Percentiles rank a stretch among this genome's conserved stretches.
Evolutionary conservation across 2,797 vertebrate genomes (phyloP).

Genomic region (Hirundo rustica): DNA sequence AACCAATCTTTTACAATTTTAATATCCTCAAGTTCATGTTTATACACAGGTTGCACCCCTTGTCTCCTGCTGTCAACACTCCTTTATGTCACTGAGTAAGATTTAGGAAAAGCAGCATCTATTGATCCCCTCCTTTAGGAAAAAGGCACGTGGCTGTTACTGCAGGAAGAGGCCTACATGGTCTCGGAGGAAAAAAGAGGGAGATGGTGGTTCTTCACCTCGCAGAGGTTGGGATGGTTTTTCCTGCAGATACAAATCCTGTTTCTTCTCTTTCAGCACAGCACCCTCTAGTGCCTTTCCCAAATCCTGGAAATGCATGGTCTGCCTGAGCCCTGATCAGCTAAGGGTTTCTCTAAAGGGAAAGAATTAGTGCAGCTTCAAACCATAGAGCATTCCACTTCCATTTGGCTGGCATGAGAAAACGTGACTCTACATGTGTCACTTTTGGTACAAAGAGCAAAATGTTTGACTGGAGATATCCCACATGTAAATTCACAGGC

Average conservation of each 20-base stretch:
- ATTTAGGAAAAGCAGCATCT: background rate
- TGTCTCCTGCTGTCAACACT: background rate
- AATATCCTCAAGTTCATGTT: background rate
- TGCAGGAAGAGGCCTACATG: rapidly evolving
- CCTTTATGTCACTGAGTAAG: background rate
- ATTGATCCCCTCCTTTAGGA: background rate
- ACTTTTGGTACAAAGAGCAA: background rate
- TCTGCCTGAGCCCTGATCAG: background rate
- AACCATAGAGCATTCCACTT: background rate
- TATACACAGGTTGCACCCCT: background rate
- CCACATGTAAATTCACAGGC: rapidly evolving
- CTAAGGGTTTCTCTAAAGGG: background rate
- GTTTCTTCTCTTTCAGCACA: background rate
- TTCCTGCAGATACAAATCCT: background rate
- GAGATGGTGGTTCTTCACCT: background rate
- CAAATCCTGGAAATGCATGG: background rate
- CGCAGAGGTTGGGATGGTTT: rapidly evolving
- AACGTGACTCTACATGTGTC: rapidly evolving
- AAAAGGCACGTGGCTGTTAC: background rate
- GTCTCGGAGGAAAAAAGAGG: rapidly evolving
- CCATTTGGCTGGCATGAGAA: rapidly evolving
- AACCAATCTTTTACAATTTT: background rate
- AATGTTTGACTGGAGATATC: rapidly evolving
- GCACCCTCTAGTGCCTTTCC: background rate
- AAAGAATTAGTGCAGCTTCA: background rate